Percentiles rank a stretch among this genome's conserved stretches.
Conservation (phyloP, 2,888 invertebrate genomes). For the Phalera bucephala region DNA sequence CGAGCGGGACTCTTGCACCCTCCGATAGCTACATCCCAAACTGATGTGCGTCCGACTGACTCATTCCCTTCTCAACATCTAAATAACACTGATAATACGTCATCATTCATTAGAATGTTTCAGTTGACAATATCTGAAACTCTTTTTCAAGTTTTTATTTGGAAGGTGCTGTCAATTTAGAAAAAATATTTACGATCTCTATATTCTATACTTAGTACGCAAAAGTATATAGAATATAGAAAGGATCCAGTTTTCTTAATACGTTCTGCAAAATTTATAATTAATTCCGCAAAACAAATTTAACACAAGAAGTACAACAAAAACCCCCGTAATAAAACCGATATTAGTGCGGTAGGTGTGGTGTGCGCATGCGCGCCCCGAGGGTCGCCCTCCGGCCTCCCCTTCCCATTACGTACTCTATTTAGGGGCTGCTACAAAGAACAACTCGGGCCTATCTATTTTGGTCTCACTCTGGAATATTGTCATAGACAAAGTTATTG, state of each 20-base stretch:
- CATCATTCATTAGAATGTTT: too few species aligned
- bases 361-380: conserved; percentile 65
- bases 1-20: conserved; percentile 49
- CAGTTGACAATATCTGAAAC: too few species aligned
- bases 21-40: conserved; percentile 39
- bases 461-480: conserved; percentile 74
- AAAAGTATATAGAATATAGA: not conserved
- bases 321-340: conserved; percentile 73
- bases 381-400: conserved; percentile 63
- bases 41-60: conserved; percentile 17
- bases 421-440: conserved; percentile 81
- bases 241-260: not conserved
- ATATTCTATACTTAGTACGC: too few species aligned
- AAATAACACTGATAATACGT: conserved; percentile 4
- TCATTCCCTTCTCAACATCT: conserved; percentile 12
- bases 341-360: conserved; percentile 54
- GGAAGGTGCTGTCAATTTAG: too few species aligned
- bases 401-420: conserved; percentile 80
- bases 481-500: conserved; percentile 72
- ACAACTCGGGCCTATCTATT: conserved; percentile 75
- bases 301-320: conserved; percentile 60
- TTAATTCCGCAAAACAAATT: conserved; percentile 38
- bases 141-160: too few species aligned
- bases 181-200: too few species aligned
- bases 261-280: conserved; percentile 14